Evolutionary conservation across 2,888 invertebrate species (phyloP), one percentile per base, ranked within the genome.

Genomic region (Phragmatobia fuliginosa): DNA sequence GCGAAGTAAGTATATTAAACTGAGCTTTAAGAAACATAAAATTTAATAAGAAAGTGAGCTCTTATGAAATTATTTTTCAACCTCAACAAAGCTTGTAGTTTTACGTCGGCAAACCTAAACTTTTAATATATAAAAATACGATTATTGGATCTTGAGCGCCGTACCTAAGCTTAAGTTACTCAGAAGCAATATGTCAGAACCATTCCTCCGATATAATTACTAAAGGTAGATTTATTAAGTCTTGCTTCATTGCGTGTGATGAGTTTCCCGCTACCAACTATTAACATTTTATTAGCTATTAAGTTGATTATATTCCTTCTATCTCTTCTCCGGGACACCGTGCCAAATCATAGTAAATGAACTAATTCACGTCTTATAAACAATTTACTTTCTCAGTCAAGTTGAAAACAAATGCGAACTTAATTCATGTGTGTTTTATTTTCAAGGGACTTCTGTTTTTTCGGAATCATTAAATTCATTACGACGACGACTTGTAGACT

Each of bases 21-120:
- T 75, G 72, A 45, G 49, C 67, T 73, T 62, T 49, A 75, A 76
- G 71, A 60, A 79, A 75, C 73, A 71, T 80, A 45, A 75, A 58
- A 67, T 75, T 80, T 73, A 65, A 64, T 41, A 70, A 74, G 72
- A 71, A 77, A 75, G 33, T 65, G 62, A 68, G 33, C 71, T 78
- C 71, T 70, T 64, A 58, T 69, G 31, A 69, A 77, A 74, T 72
- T 75, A 45, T 49, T 70, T 25, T 71, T 58, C 7, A 58, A 60
- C 62, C 64, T 78, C 56, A 70, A 79, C 70, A 74, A 81, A 75
- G 72, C 70, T 72, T 45, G 65, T 71, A 63, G 67, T 68, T 70
- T 65, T 56, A 59, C 66, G 64, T 70, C 72, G 67, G 72, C 66
- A 61, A 72, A 71, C 64, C 73, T 75, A 25, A 80, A 73, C 66